Conservation (phyloP, 2,888 invertebrate species). For the Cremastobaeus sp. region DNA sequence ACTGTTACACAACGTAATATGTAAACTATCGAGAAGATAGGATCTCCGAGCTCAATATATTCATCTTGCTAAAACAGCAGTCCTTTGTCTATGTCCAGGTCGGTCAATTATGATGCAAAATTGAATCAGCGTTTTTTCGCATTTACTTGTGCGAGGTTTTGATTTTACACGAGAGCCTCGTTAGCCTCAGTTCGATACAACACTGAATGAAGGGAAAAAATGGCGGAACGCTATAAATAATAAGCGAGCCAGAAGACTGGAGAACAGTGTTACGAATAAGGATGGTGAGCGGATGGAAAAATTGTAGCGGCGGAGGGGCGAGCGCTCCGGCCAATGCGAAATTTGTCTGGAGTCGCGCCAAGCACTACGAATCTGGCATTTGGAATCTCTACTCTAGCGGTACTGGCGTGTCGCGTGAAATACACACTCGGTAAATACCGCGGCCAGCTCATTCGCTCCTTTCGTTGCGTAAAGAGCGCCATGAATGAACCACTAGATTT, state of each 20-base stretch:
- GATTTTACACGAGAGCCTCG: no score
- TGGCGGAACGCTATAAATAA: not conserved
- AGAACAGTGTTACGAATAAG: not conserved
- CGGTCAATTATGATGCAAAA: not conserved
- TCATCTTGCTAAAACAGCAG: no score
- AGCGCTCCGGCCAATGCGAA: conserved; percentile 62
- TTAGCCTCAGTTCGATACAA: no score
- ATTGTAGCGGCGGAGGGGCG: not conserved
- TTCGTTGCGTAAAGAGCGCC: conserved; percentile 46
- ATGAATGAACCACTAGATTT: conserved; percentile 48
- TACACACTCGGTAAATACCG: conserved; percentile 35
- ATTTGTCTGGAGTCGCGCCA: conserved; percentile 69
- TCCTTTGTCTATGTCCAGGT: no score
- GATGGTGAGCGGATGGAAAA: conserved; percentile 3
- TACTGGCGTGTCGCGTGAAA: conserved; percentile 43
- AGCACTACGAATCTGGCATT: conserved; percentile 61
- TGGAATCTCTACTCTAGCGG: conserved; percentile 59
- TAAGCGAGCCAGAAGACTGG: not conserved
- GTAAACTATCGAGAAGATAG: conserved; percentile 14
- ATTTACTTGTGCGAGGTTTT: no score
- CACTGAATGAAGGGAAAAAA: conserved; percentile 11
- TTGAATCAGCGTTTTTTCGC: no score
- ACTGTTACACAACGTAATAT: conserved; percentile 10
- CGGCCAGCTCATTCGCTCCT: conserved; percentile 39
- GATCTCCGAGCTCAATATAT: conserved; percentile 1